Evolutionary conservation across 2,888 invertebrate genomes (phyloP).

Genomic region (Stramonita haemastoma): DNA sequence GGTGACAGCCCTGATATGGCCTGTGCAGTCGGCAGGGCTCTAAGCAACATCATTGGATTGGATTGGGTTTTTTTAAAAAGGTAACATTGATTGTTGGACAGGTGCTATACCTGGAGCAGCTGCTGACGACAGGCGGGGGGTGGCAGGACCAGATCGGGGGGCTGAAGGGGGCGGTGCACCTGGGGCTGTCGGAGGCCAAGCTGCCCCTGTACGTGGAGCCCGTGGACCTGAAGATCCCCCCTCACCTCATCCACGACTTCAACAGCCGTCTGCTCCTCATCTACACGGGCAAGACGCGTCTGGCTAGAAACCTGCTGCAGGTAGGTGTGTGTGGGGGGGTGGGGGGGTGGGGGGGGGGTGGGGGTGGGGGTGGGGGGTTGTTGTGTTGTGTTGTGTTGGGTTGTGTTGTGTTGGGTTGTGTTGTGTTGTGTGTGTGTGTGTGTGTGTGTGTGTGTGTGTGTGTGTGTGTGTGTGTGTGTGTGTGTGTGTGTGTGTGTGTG

Average conservation of each 20-base stretch:
- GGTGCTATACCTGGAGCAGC: constrained; percentile 80
- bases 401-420: too few species aligned
- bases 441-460: too few species aligned
- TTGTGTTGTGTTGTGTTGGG: not conserved
- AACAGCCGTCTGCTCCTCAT: constrained; percentile 78
- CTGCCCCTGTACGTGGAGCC: constrained; percentile 75
- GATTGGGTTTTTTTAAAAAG: not conserved
- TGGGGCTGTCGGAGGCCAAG: constrained; percentile 74
- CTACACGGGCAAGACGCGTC: constrained; percentile 80
- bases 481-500: too few species aligned
- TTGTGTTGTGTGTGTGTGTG: too few species aligned
- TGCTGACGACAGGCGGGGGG: constrained; percentile 81
- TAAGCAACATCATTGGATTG: too few species aligned
- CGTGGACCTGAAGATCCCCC: constrained; percentile 66
- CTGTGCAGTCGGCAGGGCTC: too few species aligned
- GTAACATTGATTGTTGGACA: constrained; percentile 50
- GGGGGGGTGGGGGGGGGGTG: not conserved
- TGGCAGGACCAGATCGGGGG: constrained; percentile 82
- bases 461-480: too few species aligned
- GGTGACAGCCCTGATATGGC: too few species aligned
- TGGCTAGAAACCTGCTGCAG: constrained; percentile 81
- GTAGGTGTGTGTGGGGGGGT: constrained; percentile 51
- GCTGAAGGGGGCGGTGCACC: constrained; percentile 78
- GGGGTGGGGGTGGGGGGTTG: not conserved
- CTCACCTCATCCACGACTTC: constrained; percentile 69